These are phyloP conservation scores for Actinia equina DNA, from an alignment of 64 coral and sea anemone genomes.

Conservation along the genomic window DNA sequence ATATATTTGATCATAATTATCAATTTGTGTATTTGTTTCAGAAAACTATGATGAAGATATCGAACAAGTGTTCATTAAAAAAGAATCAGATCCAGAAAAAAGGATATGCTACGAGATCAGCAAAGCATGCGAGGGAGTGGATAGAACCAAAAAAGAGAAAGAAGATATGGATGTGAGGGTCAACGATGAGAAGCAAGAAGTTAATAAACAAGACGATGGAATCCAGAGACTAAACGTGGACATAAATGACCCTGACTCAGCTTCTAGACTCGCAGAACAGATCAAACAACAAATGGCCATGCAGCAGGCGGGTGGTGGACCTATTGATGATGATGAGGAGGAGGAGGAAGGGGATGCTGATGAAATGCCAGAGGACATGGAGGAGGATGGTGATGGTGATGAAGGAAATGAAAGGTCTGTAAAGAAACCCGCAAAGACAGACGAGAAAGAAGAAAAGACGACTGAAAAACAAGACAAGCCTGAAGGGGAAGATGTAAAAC, in stretches of 20 bases:
- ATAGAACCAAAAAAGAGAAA: slow-evolving; percentile 82
- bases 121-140: slow-evolving; percentile 93
- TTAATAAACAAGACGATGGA: slow-evolving; percentile 43
- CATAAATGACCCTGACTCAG: slow-evolving; percentile 87
- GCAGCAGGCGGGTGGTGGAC: slow-evolving; percentile 5
- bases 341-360: slow-evolving; percentile 26
- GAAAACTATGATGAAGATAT: slow-evolving; percentile 98
- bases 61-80: slow-evolving; percentile 58
- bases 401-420: slow-evolving; percentile 15
- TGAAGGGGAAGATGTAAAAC: not conserved
- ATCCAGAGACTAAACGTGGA: slow-evolving; percentile 81
- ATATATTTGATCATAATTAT: no score
- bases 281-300: slow-evolving; percentile 73
- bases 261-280: slow-evolving; percentile 72
- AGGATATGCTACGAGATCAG: slow-evolving; percentile 84
- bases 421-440: slow-evolving; percentile 4
- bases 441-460: not conserved
- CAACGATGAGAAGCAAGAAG: slow-evolving; percentile 77
- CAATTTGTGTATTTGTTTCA: not conserved
- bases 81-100: slow-evolving; percentile 59
- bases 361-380: not conserved
- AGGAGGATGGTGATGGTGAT: slow-evolving; percentile 1
- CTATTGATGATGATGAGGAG: slow-evolving; percentile 20
- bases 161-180: slow-evolving; percentile 77
- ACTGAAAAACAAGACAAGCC: not conserved